phyloP scores from a whole-genome alignment of 2,888 invertebrate species.

The Linnaemya vulpina region DNA sequence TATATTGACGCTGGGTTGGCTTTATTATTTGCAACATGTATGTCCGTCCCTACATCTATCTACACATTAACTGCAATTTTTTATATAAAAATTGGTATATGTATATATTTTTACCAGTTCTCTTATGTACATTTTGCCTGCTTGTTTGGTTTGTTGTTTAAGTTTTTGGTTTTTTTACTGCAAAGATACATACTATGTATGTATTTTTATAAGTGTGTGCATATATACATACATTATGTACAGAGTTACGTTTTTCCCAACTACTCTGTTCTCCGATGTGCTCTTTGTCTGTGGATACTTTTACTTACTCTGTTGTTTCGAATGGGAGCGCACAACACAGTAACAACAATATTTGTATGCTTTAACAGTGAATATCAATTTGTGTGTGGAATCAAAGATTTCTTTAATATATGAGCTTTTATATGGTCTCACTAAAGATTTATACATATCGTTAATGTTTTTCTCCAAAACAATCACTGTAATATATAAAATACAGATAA shows the following conservation, averaged over 20 bases:
- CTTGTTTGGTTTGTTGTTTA: constrained; percentile 39
- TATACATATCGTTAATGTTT: too few species aligned
- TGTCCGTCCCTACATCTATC: not conserved
- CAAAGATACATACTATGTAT: not conserved
- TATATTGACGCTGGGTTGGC: constrained; percentile 59
- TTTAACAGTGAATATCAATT: constrained; percentile 12
- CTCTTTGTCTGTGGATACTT: constrained; percentile 63
- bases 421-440: too few species aligned
- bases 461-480: too few species aligned
- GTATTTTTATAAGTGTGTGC: not conserved
- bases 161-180: constrained; percentile 54
- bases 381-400: not conserved
- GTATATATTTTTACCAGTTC: constrained; percentile 63
- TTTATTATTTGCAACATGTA: constrained; percentile 57
- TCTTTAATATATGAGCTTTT: too few species aligned
- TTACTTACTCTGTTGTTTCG: constrained; percentile 64
- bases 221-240: constrained; percentile 11
- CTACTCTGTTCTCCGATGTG: constrained; percentile 68
- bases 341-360: constrained; percentile 17
- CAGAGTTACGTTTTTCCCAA: constrained; percentile 52
- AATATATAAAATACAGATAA: too few species aligned
- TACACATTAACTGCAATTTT: constrained; percentile 7
- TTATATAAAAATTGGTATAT: constrained; percentile 33
- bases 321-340: constrained; percentile 53
- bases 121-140: constrained; percentile 52